Percentiles rank a stretch among this genome's conserved stretches.
Conservation (phyloP, 2,888 invertebrate genomes). For the Stenolophus ochropezus region DNA sequence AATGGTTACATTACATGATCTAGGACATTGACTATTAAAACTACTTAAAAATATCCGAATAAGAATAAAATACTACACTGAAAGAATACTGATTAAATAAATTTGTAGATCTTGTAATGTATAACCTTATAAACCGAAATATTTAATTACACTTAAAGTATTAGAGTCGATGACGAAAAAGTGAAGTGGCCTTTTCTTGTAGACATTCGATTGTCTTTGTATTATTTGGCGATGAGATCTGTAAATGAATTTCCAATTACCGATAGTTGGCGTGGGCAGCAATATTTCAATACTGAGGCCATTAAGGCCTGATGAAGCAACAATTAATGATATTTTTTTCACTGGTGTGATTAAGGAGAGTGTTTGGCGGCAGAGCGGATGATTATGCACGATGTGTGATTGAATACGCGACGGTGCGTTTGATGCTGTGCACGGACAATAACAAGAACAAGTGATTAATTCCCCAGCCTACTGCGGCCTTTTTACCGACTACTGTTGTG, state of each 20-base stretch:
- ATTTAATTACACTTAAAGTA: too few species aligned
- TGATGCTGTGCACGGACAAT: constrained; percentile 33
- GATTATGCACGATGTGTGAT: constrained; percentile 48
- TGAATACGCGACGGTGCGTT: constrained; percentile 38
- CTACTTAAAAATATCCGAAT: too few species aligned
- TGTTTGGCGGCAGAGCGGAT: constrained; percentile 46
- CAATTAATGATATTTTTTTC: constrained; percentile 25
- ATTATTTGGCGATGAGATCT: not conserved
- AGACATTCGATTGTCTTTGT: not conserved
- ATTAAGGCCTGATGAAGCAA: constrained; percentile 11
- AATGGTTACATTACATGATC: too few species aligned
- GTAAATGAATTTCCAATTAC: not conserved
- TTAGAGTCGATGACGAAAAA: too few species aligned
- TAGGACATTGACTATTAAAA: too few species aligned
- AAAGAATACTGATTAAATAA: too few species aligned
- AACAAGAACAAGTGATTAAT: constrained; percentile 39
- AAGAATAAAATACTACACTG: too few species aligned
- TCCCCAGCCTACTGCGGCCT: not conserved
- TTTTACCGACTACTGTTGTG: constrained; percentile 17
- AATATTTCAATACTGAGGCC: constrained; percentile 12
- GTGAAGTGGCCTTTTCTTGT: not conserved
- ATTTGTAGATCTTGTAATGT: too few species aligned
- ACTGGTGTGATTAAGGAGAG: constrained; percentile 41
- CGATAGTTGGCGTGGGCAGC: constrained; percentile 3
- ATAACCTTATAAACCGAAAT: too few species aligned